Percentiles rank a stretch among this genome's conserved stretches.
phyloP scores from a whole-genome alignment of 2,113 vertebrate species.

The Chauna torquata region DNA sequence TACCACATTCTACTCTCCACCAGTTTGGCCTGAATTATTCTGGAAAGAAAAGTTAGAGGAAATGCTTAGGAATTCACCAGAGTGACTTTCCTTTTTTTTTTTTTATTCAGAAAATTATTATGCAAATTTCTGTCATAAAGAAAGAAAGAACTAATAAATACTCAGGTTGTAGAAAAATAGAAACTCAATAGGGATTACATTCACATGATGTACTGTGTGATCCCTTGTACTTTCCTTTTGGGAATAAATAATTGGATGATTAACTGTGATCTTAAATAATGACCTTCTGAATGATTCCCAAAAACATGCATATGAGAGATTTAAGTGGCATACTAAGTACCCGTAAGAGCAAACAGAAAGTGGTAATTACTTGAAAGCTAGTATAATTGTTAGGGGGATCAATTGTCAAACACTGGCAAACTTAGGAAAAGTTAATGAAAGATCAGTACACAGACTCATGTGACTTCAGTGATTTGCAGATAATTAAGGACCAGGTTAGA shows the following conservation, averaged over 20 bases:
- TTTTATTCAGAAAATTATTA: background rate
- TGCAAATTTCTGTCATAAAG: constrained; percentile 11
- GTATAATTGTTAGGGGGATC: constrained; percentile 59
- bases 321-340: constrained; percentile 27
- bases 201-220: background rate
- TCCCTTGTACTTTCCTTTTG: background rate
- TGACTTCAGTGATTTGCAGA: constrained; percentile 20
- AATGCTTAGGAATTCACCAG: background rate
- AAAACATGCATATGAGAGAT: constrained; percentile 32
- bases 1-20: background rate
- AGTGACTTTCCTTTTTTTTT: too few species aligned
- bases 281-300: constrained; percentile 43
- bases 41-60: background rate
- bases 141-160: constrained; percentile 18
- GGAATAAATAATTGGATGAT: constrained; percentile 55
- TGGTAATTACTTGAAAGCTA: constrained; percentile 42
- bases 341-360: constrained; percentile 28
- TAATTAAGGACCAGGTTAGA: constrained; percentile 6
- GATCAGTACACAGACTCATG: background rate
- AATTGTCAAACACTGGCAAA: constrained; percentile 44
- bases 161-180: constrained; percentile 10
- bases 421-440: constrained; percentile 31
- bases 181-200: constrained; percentile 5
- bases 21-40: background rate
- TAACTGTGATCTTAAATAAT: constrained; percentile 47